These are phyloP conservation scores for Laticauda laticaudata DNA, from an alignment of 2,113 vertebrate species.

Conservation along the genomic window DNA sequence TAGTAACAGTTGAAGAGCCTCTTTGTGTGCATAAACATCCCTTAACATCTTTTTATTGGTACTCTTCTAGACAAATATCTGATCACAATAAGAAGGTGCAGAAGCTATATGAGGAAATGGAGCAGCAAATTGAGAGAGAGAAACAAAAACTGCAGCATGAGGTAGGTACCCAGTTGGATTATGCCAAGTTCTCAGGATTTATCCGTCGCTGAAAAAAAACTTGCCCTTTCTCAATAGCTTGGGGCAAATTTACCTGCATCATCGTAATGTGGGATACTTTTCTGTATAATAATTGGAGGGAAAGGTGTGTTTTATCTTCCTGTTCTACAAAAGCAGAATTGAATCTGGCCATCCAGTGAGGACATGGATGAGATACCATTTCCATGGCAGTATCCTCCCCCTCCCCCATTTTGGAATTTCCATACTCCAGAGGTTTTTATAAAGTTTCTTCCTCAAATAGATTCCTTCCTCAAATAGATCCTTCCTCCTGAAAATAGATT, in stretches of 20 bases:
- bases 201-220: not conserved
- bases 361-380: not conserved
- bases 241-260: not conserved
- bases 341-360: not conserved
- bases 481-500: not conserved
- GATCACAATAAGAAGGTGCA: conserved; percentile 70
- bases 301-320: not conserved
- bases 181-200: not conserved
- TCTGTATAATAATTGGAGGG: not conserved
- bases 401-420: not conserved
- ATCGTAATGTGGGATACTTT: not conserved
- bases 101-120: conserved; percentile 69
- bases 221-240: not conserved
- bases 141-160: conserved; percentile 61
- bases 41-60: not conserved
- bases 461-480: not conserved
- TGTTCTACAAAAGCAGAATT: not conserved
- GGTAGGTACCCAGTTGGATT: conserved; percentile 45
- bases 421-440: not conserved
- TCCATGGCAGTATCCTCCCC: not conserved
- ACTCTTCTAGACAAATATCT: conserved; percentile 55
- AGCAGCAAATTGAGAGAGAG: conserved; percentile 70
- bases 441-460: not conserved
- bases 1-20: too few species aligned
- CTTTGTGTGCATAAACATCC: not conserved